phyloP scores from a whole-genome alignment of 2,113 vertebrate genomes.

The Acanthisitta chloris region DNA sequence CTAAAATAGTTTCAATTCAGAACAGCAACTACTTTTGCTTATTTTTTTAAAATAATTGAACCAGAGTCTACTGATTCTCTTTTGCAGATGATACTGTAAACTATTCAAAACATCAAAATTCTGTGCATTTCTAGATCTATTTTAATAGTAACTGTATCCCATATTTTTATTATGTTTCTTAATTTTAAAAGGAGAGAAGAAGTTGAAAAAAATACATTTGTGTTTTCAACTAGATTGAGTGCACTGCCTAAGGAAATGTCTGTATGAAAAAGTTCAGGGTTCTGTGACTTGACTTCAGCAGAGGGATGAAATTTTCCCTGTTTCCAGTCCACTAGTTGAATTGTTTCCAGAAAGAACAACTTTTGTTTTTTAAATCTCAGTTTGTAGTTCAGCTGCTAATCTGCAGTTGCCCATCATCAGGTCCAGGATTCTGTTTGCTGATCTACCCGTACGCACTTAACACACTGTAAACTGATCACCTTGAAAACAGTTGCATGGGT shows the following conservation, averaged over 20 bases:
- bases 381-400: background rate
- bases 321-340: background rate
- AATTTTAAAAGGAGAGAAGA: background rate
- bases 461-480: background rate
- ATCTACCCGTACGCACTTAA: background rate
- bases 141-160: background rate
- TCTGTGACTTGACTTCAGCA: background rate
- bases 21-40: background rate
- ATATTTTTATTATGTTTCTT: background rate
- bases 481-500: background rate
- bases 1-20: background rate
- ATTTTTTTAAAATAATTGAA: background rate
- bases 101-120: background rate
- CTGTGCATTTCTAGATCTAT: background rate
- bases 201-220: background rate
- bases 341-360: background rate
- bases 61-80: background rate
- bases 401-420: background rate
- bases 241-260: background rate
- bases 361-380: background rate
- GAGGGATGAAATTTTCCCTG: accelerated
- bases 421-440: background rate
- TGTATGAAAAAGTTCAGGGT: background rate
- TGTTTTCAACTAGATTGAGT: background rate
- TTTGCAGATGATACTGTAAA: background rate